Percentiles rank a stretch among this genome's conserved stretches.
These are phyloP conservation scores for Rissa tridactyla DNA, from an alignment of 2,113 vertebrate species.

Conservation along the genomic window DNA sequence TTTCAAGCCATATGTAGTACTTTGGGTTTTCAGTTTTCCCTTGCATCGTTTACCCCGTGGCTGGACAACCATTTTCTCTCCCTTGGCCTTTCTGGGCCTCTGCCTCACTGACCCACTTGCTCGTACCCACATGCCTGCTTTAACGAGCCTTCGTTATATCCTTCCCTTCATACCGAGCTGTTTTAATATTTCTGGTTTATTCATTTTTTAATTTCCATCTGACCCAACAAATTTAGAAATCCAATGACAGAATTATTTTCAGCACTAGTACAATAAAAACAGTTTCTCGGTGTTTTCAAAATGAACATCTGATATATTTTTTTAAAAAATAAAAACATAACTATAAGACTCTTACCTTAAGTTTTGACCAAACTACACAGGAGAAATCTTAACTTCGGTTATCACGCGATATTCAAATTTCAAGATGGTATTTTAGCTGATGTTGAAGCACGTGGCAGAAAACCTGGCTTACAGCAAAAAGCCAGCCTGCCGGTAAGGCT, in stretches of 20 bases:
- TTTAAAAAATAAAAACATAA: neutral
- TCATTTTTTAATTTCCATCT: neutral
- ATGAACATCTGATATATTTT: neutral
- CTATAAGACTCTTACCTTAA: neutral
- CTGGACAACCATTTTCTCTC: conserved; percentile 29
- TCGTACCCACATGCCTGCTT: neutral
- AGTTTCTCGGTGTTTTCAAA: neutral
- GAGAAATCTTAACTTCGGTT: neutral
- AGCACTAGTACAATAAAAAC: neutral
- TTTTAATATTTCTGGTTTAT: neutral
- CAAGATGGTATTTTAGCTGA: conserved; percentile 27
- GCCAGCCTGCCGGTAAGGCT: neutral
- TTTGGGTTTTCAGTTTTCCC: neutral
- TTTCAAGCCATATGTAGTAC: neutral
- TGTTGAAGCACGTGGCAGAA: conserved; percentile 11
- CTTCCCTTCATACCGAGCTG: neutral
- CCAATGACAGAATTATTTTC: neutral
- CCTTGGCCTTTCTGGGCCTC: neutral
- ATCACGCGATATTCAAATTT: neutral
- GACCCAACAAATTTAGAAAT: neutral
- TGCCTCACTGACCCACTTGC: neutral
- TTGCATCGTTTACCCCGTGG: neutral
- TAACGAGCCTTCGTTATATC: neutral
- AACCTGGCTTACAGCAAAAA: conserved; percentile 6
- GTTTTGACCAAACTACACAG: neutral